Percentiles rank a stretch among this genome's conserved stretches.
Evolutionary conservation across 2,797 vertebrate genomes (phyloP).

Genomic region (Aselliscus stoliczkanus): DNA sequence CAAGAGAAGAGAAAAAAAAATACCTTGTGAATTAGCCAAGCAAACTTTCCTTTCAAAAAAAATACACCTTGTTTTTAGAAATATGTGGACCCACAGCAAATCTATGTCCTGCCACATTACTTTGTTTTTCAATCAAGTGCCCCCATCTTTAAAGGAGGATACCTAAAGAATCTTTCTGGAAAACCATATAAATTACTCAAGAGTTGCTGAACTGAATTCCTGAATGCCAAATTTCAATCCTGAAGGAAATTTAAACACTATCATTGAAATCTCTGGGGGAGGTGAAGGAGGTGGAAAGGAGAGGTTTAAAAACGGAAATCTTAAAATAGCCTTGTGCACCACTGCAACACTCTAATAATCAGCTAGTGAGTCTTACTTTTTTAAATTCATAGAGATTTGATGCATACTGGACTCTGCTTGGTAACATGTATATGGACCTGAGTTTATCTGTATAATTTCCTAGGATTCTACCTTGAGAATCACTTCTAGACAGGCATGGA

Average conservation of each 20-base stretch:
- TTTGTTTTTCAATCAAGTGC: neutral
- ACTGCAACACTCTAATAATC: neutral
- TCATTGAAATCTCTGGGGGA: constrained; percentile 32
- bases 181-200: constrained; percentile 36
- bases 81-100: neutral
- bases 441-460: neutral
- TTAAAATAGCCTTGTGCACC: neutral
- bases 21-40: neutral
- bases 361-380: neutral
- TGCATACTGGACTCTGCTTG: neutral
- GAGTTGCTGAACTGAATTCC: constrained; percentile 17
- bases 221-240: constrained; percentile 40
- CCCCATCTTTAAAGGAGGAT: neutral
- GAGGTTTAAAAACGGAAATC: constrained; percentile 41
- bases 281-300: neutral
- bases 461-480: neutral
- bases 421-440: neutral
- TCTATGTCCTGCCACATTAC: neutral
- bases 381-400: neutral
- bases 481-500: neutral
- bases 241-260: constrained; percentile 42
- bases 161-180: neutral
- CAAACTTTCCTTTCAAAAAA: constrained; percentile 16
- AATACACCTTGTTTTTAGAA: neutral
- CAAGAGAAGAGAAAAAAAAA: constrained; percentile 12